Evolutionary conservation across 2,113 vertebrate species (phyloP).

Genomic region (Nestor notabilis): DNA sequence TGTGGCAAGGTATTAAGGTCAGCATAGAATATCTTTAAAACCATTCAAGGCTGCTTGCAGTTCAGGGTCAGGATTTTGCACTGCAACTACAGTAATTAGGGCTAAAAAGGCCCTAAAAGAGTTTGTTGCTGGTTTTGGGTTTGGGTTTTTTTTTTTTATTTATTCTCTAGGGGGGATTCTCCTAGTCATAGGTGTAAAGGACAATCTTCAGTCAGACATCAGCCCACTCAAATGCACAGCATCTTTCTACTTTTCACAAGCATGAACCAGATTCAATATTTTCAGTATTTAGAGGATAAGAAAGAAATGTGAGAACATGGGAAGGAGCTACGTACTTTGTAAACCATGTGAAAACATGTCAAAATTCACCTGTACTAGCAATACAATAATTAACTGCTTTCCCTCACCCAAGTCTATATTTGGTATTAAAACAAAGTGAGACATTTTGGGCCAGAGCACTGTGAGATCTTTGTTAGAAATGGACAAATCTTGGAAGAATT

Average conservation of each 20-base stretch:
- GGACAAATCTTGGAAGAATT: constrained; percentile 1
- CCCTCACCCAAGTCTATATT: background rate
- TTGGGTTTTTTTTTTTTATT: background rate
- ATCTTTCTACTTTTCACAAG: background rate
- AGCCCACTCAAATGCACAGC: background rate
- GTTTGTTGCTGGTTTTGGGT: background rate
- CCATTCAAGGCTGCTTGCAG: background rate
- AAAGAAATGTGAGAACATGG: background rate
- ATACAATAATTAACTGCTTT: background rate
- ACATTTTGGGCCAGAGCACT: background rate
- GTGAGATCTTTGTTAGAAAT: constrained; percentile 6
- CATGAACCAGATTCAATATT: background rate
- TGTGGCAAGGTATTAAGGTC: background rate
- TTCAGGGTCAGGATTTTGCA: background rate
- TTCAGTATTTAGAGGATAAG: background rate
- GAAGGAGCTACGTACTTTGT: background rate
- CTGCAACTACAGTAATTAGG: background rate
- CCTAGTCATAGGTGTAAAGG: background rate
- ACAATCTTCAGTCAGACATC: background rate
- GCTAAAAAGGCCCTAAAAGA: background rate
- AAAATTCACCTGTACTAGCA: background rate
- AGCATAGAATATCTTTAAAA: background rate
- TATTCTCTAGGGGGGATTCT: background rate
- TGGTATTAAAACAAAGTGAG: background rate
- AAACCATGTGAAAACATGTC: background rate